Evolutionary conservation across 2,888 invertebrate species (phyloP).

Genomic region (Mimachlamys varia): DNA sequence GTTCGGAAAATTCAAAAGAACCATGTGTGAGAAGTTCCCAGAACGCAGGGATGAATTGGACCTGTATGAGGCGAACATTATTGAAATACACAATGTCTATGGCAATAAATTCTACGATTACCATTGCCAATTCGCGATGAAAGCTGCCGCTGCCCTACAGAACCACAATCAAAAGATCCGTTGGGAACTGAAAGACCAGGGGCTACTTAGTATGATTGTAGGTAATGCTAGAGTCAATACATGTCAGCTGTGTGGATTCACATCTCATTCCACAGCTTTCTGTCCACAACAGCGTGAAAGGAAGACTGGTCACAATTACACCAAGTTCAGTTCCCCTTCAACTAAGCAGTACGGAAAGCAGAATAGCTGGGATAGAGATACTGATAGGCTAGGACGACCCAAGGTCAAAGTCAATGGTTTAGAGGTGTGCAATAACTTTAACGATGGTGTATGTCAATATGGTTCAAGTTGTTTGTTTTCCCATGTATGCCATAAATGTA

Average conservation of each 20-base stretch:
- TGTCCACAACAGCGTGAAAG: not conserved
- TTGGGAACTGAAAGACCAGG: not conserved
- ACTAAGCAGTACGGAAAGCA: no score
- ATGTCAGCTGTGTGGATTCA: not conserved
- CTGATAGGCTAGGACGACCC: not conserved
- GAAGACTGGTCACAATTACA: not conserved
- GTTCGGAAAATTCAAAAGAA: no score
- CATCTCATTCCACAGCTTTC: not conserved
- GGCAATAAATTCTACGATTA: no score
- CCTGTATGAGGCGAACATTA: no score
- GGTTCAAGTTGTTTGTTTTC: not conserved
- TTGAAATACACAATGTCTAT: no score
- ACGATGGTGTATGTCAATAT: not conserved
- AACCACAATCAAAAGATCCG: no score
- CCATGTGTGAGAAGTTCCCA: no score
- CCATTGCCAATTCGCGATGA: no score
- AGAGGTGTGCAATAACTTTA: constrained; percentile 38
- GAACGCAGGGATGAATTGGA: no score
- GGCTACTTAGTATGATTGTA: not conserved
- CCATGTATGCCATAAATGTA: no score
- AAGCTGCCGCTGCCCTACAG: no score
- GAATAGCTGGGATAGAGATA: not conserved
- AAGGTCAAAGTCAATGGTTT: not conserved
- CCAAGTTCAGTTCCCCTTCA: no score
- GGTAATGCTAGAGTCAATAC: constrained; percentile 14